phyloP scores from a whole-genome alignment of 1,140 invertebrate genomes.

The Bombus pascuorum region DNA sequence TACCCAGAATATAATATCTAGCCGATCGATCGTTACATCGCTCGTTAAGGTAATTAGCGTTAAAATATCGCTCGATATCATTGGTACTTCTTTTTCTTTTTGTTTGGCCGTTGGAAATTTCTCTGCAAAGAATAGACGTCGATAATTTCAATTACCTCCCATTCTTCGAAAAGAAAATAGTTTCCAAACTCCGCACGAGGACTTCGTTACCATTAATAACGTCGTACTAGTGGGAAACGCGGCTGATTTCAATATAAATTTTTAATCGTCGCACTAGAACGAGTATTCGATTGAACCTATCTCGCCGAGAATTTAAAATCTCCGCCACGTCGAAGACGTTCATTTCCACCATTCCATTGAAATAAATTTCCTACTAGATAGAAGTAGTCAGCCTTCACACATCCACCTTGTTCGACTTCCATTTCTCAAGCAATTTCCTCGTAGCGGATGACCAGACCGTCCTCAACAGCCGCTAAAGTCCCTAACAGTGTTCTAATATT shows the following conservation, averaged over 20 bases:
- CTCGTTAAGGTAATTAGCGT: slow-evolving; percentile 5
- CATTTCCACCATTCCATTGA: slow-evolving; percentile 4
- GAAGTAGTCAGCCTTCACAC: not conserved
- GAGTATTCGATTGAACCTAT: not conserved
- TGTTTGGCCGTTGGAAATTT: not conserved
- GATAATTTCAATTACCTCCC: not conserved
- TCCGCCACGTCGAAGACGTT: not conserved
- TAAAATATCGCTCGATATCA: not conserved
- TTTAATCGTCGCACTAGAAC: not conserved
- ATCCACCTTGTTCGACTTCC: not conserved
- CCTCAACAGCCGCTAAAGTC: not conserved
- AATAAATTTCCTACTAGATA: slow-evolving; percentile 29
- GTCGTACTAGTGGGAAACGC: too few relatives aligned
- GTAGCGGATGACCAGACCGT: not conserved
- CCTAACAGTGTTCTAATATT: not conserved
- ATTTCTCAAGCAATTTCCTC: slow-evolving; percentile 35
- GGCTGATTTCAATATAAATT: not conserved
- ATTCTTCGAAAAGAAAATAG: too few relatives aligned
- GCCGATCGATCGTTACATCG: not conserved
- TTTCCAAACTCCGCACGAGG: not conserved
- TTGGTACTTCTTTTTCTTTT: not conserved
- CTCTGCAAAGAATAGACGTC: not conserved
- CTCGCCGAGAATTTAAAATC: not conserved
- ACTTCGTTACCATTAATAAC: not conserved
- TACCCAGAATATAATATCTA: not conserved